phyloP scores from a whole-genome alignment of 2,113 vertebrate genomes.

The Acrocephalus kingi region DNA sequence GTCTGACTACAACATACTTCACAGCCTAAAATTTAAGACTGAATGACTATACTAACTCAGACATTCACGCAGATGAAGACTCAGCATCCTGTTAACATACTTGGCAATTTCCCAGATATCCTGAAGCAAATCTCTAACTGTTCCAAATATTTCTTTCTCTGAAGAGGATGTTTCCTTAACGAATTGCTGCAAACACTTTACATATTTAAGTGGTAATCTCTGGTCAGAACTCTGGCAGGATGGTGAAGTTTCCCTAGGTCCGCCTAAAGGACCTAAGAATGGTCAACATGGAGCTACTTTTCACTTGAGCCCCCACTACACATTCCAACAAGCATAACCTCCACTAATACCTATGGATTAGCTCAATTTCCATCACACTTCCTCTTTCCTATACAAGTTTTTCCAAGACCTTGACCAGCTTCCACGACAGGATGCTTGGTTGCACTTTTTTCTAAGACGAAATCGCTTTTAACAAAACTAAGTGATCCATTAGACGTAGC shows the following conservation, averaged over 20 bases:
- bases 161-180: neutral
- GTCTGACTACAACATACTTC: neutral
- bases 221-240: neutral
- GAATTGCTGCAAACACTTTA: neutral
- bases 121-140: neutral
- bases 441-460: neutral
- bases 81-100: neutral
- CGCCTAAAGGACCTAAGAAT: neutral
- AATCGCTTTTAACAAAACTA: neutral
- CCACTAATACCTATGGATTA: neutral
- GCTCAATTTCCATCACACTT: neutral
- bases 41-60: neutral
- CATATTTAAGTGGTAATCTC: neutral
- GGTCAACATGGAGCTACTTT: neutral
- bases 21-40: neutral
- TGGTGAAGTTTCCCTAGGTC: neutral
- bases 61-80: neutral
- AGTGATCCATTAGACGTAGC: neutral
- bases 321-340: neutral
- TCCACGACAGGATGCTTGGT: neutral
- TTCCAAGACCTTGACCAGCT: neutral
- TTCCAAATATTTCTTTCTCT: neutral
- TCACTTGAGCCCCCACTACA: neutral
- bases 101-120: neutral
- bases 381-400: neutral